Evolutionary conservation across 2,888 invertebrate species (phyloP), one percentile per base, ranked within the genome.

Genomic region (Cataglyphis rosenhaueri): DNA sequence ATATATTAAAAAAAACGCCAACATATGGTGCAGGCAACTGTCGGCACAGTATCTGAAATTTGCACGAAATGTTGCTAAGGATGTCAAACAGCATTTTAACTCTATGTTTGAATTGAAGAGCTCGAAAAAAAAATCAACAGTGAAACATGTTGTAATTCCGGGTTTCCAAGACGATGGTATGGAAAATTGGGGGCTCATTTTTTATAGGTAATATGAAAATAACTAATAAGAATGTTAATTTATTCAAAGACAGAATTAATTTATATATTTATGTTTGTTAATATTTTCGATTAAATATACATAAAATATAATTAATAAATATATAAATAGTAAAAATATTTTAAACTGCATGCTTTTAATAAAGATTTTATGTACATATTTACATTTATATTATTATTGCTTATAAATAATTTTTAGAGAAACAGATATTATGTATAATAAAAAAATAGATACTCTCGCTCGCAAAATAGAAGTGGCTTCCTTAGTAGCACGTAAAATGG

Each of bases 191-290:
- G 21, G 70, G 21, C n/a, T 55, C 5, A 1, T 21, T 4, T 8
- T 70, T 55, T 55, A 70, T 55, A 55, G 32, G 70, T 70, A 70
- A 12, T 52, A n/a, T n/a, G n/a, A 6, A n/a, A n/a, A 5, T n/a
- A 52, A 55, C 21, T 21, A 55, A 61, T 12, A 29, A 29, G 12
- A 59, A 59, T 59, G 15, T 59, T 15, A 59, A 25, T 12, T 21
- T n/a, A n/a, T 55, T 25, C 9, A 15, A 9, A 15, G 12, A 15
- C 25, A 25, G 29, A n/a, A 59, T 25, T 25, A 59, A 12, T 29
- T 48, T 48, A 44, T 3, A 44, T 44, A 15, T 4, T 2, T 44
- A 15, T 44, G 12, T 44, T 12, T 15, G 3, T 44, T 44, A 44
- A 44, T 44, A 44, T 15, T 44, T 44, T 44, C 4, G 15, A 44